Conservation (phyloP, 2,797 vertebrate species). For the Labroides dimidiatus region DNA sequence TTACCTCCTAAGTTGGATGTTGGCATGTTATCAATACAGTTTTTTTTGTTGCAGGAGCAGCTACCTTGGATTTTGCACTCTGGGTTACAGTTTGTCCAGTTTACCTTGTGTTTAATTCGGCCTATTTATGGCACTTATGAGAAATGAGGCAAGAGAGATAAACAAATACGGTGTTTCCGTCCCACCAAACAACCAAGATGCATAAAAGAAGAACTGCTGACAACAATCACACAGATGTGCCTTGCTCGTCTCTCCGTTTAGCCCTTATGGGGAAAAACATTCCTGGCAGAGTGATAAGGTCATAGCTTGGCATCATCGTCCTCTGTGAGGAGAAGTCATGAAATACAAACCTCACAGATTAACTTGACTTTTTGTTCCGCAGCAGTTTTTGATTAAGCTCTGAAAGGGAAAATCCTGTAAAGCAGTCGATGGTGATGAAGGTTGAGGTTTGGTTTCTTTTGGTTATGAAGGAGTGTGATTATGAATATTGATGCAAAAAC, state of each 20-base stretch:
- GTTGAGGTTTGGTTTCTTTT: constrained; percentile 41
- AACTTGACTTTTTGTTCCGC: constrained; percentile 46
- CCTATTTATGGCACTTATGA: background rate
- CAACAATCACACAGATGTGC: constrained; percentile 46
- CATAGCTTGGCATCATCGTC: constrained; percentile 60
- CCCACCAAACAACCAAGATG: constrained; percentile 11
- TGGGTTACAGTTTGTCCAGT: background rate
- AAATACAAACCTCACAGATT: constrained; percentile 61
- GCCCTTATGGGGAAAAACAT: constrained; percentile 58
- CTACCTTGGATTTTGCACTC: too few species aligned
- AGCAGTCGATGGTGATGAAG: constrained; percentile 37
- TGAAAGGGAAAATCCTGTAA: constrained; percentile 35
- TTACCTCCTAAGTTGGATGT: too few species aligned
- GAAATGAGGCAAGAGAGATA: background rate
- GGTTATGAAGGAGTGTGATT: constrained; percentile 24
- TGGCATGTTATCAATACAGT: too few species aligned
- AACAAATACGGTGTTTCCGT: background rate
- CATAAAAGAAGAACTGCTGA: constrained; percentile 32
- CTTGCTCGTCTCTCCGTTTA: constrained; percentile 49
- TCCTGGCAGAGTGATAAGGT: constrained; percentile 64
- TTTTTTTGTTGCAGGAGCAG: too few species aligned
- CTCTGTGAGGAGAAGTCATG: constrained; percentile 45
- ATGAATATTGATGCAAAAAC: constrained; percentile 9
- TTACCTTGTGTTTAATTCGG: background rate
- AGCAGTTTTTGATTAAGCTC: constrained; percentile 65